phyloP scores from a whole-genome alignment of 2,113 vertebrate genomes.

The Pteropus alecto region DNA sequence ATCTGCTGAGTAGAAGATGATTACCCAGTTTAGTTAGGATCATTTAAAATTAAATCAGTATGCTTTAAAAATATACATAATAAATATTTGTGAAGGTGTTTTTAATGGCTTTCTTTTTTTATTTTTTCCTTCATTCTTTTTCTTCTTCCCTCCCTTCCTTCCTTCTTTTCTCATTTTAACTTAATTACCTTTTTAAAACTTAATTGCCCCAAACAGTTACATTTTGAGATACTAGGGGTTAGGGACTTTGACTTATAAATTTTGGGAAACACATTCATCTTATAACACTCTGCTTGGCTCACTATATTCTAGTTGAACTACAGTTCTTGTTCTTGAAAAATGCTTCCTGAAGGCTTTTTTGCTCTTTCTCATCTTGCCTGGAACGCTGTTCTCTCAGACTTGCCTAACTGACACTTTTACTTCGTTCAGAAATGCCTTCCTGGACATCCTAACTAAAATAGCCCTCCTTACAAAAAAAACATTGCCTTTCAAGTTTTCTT shows the following conservation, averaged over 20 bases:
- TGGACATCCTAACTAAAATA: neutral
- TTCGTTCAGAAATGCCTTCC: neutral
- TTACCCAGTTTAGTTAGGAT: conserved; percentile 8
- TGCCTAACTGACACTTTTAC: neutral
- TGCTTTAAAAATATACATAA: neutral
- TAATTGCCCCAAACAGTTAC: neutral
- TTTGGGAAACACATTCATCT: neutral
- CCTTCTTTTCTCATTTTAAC: neutral
- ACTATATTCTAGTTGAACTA: neutral
- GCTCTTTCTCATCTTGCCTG: neutral
- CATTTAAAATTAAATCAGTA: neutral
- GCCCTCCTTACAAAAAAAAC: neutral
- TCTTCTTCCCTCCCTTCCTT: neutral
- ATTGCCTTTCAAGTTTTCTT: neutral
- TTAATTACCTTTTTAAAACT: neutral
- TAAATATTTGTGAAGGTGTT: neutral
- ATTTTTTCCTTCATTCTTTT: neutral
- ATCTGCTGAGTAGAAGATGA: neutral
- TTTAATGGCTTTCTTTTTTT: neutral
- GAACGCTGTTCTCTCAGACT: neutral
- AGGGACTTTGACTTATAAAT: neutral
- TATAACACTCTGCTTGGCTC: neutral
- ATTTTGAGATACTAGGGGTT: neutral
- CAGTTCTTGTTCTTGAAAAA: neutral
- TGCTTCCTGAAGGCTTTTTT: neutral